Conservation (phyloP, 2,888 invertebrate species). For the Apotomis turbidana region DNA sequence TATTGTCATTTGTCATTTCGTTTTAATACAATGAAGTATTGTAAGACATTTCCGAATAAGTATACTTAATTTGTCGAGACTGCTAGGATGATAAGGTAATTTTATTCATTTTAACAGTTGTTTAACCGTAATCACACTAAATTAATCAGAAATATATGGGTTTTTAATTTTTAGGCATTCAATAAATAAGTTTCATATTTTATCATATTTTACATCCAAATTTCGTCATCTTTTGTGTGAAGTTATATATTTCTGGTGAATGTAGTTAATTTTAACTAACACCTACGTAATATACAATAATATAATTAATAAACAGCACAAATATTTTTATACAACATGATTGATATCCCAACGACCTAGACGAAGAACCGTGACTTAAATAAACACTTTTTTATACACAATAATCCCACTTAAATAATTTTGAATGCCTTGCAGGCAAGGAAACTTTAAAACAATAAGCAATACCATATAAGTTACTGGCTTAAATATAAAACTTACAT, state of each 20-base stretch:
- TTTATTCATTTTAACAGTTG: conserved; percentile 42
- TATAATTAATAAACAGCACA: not conserved
- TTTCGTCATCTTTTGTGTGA: not conserved
- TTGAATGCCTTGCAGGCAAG: not conserved
- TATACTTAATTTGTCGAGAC: conserved; percentile 67
- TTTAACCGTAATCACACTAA: conserved; percentile 43
- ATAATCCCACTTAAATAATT: not conserved
- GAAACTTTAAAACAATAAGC: not conserved
- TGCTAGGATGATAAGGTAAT: conserved; percentile 59
- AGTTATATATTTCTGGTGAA: conserved; percentile 22
- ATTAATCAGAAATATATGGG: conserved; percentile 46
- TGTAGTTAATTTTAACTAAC: conserved; percentile 39
- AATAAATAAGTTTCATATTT: not conserved
- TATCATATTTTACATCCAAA: not conserved
- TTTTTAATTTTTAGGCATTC: not conserved
- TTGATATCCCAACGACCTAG: conserved; percentile 24
- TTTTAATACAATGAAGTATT: conserved; percentile 30
- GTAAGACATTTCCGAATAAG: conserved; percentile 36
- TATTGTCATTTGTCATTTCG: conserved; percentile 26
- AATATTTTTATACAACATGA: conserved; percentile 18
- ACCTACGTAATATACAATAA: conserved; percentile 15
- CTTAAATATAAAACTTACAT: not conserved
- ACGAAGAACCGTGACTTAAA: conserved; percentile 15
- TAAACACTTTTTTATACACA: not conserved
- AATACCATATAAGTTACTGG: not conserved